Percentiles rank a stretch among this genome's conserved stretches.
phyloP scores from a whole-genome alignment of 2,113 vertebrate genomes.

The Nesogale talazaci region DNA sequence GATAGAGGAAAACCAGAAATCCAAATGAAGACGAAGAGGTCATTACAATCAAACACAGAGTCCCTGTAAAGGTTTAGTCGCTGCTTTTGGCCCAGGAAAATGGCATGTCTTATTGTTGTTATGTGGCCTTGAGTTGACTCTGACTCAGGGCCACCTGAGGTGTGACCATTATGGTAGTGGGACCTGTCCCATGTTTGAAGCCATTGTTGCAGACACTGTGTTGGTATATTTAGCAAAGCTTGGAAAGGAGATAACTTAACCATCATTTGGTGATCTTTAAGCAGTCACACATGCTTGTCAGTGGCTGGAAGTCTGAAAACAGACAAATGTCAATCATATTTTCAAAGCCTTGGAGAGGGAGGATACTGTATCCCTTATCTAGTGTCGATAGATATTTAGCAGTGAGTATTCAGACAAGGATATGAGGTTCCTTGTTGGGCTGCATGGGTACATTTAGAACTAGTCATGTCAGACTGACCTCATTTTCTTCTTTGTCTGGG shows the following conservation, averaged over 20 bases:
- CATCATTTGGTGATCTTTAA: neutral
- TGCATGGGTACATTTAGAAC: neutral
- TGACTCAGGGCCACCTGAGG: neutral
- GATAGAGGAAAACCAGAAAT: conserved; percentile 20
- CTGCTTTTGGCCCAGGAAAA: conserved; percentile 28
- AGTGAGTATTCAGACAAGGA: neutral
- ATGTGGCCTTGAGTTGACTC: neutral
- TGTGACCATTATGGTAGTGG: neutral
- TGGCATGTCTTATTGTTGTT: neutral
- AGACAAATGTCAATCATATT: conserved; percentile 24
- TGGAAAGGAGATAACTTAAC: neutral
- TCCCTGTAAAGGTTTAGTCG: conserved; percentile 1
- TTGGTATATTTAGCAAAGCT: conserved; percentile 12
- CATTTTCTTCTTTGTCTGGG: neutral
- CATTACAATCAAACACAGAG: neutral
- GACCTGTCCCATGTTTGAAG: neutral
- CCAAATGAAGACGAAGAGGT: neutral
- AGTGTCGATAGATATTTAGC: neutral
- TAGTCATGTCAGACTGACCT: conserved; percentile 51
- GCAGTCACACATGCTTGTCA: neutral
- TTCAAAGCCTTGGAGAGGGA: neutral
- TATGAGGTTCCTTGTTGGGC: neutral
- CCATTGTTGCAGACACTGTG: neutral
- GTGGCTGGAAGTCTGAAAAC: neutral
- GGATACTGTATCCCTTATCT: neutral